Evolutionary conservation across 2,797 vertebrate species (phyloP), one percentile per base, ranked within the genome.

Genomic region (Kryptolebias ocellatus): DNA sequence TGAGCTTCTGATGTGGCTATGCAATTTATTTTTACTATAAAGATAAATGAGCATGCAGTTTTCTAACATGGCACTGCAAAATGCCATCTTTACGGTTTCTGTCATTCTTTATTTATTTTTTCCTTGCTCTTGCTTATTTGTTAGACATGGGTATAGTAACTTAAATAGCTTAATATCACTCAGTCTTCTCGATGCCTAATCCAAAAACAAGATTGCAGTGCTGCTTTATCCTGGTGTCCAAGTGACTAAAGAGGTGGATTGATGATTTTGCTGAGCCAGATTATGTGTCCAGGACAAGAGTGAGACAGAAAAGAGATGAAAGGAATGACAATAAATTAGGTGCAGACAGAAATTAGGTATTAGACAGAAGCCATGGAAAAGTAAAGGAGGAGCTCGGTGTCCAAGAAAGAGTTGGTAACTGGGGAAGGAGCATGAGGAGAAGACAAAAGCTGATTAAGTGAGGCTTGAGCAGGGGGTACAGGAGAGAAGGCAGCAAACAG

Each of bases 131-230:
- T 74, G 59, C 64, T 64, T 72, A 59, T 53, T 78, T 61, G 52
- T 83, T 76, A 74, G 87, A 53, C 42, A 45, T 81, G 90, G 85
- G 74, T 60, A 10, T 87, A 91, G 77, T 73, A 81, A 76, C 5
- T 92, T 81, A 89, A 45, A 87, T 84, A 89, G 85, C 69, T 83
- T 71, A 86, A 79, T 87, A 88, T 93, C 87, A 90, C 76, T 70
- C 70, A 84, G 79, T 87, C 72, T 77, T 76, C 88, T 89, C 82
- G 92, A 90, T 85, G 83, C 87, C 81, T 92, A 90, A 93, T 94
- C 91, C 90, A 87, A 88, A 91, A 91, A 91, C 86, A 93, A 85
- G 90, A 91, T 87, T 91, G 87, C 70, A 46, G 82, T 78, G 79
- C 76, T 72, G 42, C 67, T 68, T 77, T 59, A 79, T 74, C 53